phyloP scores from a whole-genome alignment of 2,797 vertebrate genomes.

The Aplochiton taeniatus region DNA sequence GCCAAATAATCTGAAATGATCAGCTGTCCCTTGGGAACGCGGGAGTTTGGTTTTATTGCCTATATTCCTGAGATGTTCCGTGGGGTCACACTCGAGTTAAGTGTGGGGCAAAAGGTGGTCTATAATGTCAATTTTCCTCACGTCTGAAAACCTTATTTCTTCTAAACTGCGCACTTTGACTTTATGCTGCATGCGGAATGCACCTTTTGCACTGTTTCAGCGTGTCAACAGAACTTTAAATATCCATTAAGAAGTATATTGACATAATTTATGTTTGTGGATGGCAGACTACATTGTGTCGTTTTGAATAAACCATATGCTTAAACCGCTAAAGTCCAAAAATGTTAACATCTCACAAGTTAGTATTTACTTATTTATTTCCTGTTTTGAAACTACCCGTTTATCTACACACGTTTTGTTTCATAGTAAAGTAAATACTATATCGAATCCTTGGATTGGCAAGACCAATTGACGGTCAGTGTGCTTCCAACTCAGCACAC shows the following conservation, averaged over 20 bases:
- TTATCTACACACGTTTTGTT: too few species aligned
- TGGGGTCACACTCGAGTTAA: conserved; percentile 79
- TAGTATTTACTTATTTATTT: too few species aligned
- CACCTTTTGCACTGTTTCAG: conserved; percentile 21
- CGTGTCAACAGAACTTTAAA: conserved; percentile 23
- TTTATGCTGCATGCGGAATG: conserved; percentile 30
- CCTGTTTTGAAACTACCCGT: too few species aligned
- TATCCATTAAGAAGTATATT: not conserved
- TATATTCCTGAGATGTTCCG: conserved; percentile 57
- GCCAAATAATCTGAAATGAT: conserved; percentile 23
- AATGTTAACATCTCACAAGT: too few species aligned
- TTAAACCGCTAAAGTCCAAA: too few species aligned
- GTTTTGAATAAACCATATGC: too few species aligned
- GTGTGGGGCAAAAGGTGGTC: conserved; percentile 71
- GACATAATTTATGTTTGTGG: too few species aligned
- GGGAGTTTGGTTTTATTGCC: conserved; percentile 28
- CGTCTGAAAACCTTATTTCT: conserved; percentile 70
- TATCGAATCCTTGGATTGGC: conserved; percentile 69
- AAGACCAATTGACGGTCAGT: conserved; percentile 76
- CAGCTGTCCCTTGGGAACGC: conserved; percentile 60
- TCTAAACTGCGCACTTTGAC: conserved; percentile 55
- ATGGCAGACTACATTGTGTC: too few species aligned
- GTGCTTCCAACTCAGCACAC: conserved; percentile 46
- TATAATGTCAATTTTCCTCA: conserved; percentile 64
- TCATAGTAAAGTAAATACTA: too few species aligned